Evolutionary conservation across 2,113 vertebrate genomes (phyloP).

Genomic region (Cebidichthys violaceus): DNA sequence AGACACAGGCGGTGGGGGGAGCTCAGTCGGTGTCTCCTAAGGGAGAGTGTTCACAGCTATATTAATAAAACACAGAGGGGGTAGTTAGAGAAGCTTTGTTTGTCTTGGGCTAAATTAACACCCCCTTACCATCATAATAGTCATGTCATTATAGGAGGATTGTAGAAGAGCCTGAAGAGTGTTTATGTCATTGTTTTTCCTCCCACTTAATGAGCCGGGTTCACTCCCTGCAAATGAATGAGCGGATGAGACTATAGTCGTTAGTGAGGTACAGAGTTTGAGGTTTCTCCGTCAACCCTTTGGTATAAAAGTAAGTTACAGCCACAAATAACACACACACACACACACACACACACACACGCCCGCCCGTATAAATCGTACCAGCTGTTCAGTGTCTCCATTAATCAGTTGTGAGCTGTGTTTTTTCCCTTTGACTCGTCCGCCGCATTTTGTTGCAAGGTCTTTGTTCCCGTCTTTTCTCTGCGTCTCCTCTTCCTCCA

Average conservation of each 20-base stretch:
- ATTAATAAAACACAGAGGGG: conserved; percentile 75
- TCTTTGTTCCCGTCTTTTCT: conserved; percentile 59
- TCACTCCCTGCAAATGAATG: conserved; percentile 52
- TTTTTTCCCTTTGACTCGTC: conserved; percentile 42
- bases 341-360: background rate
- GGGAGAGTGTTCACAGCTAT: conserved; percentile 72
- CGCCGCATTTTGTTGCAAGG: conserved; percentile 50
- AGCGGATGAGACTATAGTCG: conserved; percentile 20
- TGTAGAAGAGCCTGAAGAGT: conserved; percentile 61
- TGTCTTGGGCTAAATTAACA: conserved; percentile 77
- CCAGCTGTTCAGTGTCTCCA: conserved; percentile 72
- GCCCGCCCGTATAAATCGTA: conserved; percentile 22
- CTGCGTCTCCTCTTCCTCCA: conserved; percentile 30
- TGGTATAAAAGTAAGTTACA: conserved; percentile 25
- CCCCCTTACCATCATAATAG: conserved; percentile 62
- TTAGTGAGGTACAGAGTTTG: conserved; percentile 17
- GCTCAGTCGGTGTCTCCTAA: conserved; percentile 62
- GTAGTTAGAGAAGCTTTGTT: conserved; percentile 73
- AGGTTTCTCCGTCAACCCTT: conserved; percentile 21
- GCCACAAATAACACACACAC: conserved; percentile 1
- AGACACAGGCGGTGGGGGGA: conserved; percentile 40
- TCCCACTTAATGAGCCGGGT: conserved; percentile 59
- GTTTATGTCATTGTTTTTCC: conserved; percentile 69
- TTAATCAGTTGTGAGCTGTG: conserved; percentile 55
- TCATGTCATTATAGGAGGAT: conserved; percentile 65